phyloP scores from a whole-genome alignment of 2,888 invertebrate species.

The Standfussiana lucernea region DNA sequence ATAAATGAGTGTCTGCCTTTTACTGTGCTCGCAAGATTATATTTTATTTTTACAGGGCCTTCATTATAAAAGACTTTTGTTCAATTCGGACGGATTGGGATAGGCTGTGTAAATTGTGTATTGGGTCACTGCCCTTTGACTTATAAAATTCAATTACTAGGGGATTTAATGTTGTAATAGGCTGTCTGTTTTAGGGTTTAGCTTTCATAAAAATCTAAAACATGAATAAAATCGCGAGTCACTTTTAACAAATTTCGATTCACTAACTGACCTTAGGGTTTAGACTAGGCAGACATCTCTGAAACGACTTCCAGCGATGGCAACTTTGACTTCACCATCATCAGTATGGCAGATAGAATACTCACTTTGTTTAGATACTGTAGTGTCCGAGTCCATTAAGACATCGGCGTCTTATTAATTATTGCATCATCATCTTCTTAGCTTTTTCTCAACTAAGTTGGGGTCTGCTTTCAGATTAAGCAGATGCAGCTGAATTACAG shows the following conservation, averaged over 20 bases:
- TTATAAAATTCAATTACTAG: constrained; percentile 5
- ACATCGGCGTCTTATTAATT: too few relatives aligned
- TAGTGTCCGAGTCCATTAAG: too few relatives aligned
- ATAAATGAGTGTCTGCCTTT: constrained; percentile 34
- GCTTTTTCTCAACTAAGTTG: too few relatives aligned
- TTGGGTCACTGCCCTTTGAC: background rate
- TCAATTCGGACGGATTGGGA: background rate
- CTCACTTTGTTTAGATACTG: too few relatives aligned
- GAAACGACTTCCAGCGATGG: background rate
- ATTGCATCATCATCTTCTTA: too few relatives aligned
- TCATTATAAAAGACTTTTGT: constrained; percentile 15
- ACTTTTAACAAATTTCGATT: background rate
- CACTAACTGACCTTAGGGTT: background rate
- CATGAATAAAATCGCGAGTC: background rate
- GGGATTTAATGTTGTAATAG: background rate
- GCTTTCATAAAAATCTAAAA: background rate
- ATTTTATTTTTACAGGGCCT: constrained; percentile 21
- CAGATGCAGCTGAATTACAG: too few relatives aligned
- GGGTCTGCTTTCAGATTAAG: too few relatives aligned
- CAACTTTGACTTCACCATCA: too few relatives aligned
- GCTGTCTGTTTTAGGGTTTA: background rate
- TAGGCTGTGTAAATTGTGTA: background rate
- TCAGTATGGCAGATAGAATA: too few relatives aligned
- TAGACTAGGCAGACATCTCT: background rate
- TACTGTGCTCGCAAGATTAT: constrained; percentile 3